These are phyloP conservation scores for Lepus europaeus DNA, from an alignment of 2,113 vertebrate species.

Conservation along the genomic window DNA sequence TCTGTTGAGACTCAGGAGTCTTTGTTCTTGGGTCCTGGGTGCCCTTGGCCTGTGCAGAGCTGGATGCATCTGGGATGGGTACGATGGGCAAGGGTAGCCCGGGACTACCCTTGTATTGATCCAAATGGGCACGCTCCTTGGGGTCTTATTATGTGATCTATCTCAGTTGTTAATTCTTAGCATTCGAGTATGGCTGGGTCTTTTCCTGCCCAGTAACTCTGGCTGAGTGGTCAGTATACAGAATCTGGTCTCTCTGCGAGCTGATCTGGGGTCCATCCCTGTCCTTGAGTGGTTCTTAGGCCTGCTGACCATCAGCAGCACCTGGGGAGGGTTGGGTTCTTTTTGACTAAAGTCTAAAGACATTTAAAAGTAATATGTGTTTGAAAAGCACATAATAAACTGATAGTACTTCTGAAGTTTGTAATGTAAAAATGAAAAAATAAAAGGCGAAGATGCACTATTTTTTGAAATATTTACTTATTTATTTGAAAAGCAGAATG, in stretches of 20 bases:
- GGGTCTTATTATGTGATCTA: background rate
- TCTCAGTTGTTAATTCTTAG: background rate
- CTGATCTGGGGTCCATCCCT: accelerated
- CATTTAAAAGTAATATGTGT: background rate
- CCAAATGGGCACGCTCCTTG: accelerated
- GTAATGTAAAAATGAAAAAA: background rate
- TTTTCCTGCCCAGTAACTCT: background rate
- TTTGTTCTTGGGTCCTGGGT: background rate
- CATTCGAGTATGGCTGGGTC: background rate
- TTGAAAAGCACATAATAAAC: background rate
- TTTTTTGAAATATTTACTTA: background rate
- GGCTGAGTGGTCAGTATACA: background rate
- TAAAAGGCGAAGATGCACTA: background rate
- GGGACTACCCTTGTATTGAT: too few species aligned
- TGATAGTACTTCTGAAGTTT: background rate
- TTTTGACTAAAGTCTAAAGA: background rate
- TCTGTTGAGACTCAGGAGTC: background rate
- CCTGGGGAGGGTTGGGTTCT: background rate
- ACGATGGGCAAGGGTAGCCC: accelerated
- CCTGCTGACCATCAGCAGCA: background rate
- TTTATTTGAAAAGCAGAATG: too few species aligned
- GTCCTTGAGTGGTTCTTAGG: accelerated
- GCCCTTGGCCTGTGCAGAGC: background rate
- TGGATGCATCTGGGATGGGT: background rate
- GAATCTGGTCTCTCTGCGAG: background rate